Evolutionary conservation across 2,113 vertebrate species (phyloP).

Genomic region (Galemys pyrenaicus): DNA sequence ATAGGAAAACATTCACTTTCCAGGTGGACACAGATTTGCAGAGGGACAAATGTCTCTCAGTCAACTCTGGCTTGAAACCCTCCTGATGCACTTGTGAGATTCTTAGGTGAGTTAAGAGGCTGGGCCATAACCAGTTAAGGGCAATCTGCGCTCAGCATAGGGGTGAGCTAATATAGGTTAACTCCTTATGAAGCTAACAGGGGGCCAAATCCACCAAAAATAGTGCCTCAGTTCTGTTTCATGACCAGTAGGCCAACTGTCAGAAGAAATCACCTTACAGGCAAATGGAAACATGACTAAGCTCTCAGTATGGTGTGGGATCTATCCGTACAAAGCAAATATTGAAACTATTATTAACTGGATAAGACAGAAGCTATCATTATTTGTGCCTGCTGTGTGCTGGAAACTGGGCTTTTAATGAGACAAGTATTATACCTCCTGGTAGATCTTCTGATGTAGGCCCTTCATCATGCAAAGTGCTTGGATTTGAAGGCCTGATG

Average conservation of each 20-base stretch:
- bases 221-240: neutral
- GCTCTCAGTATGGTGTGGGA: neutral
- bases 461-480: neutral
- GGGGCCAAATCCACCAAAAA: neutral
- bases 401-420: neutral
- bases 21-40: neutral
- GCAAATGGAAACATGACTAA: neutral
- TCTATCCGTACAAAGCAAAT: neutral
- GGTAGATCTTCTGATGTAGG: neutral
- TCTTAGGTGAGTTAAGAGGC: neutral
- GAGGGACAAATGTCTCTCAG: neutral
- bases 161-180: neutral
- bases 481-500: neutral
- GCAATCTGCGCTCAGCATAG: neutral
- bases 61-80: neutral
- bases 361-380: neutral
- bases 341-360: neutral
- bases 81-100: neutral
- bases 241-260: neutral
- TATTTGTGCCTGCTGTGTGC: neutral
- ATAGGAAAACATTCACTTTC: neutral
- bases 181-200: neutral
- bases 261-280: neutral
- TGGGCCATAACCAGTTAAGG: neutral
- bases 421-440: neutral